Percentiles rank a stretch among this genome's conserved stretches.
These are phyloP conservation scores for Drosophila sturtevanti DNA, from an alignment of 1,140 invertebrate species.

Conservation along the genomic window DNA sequence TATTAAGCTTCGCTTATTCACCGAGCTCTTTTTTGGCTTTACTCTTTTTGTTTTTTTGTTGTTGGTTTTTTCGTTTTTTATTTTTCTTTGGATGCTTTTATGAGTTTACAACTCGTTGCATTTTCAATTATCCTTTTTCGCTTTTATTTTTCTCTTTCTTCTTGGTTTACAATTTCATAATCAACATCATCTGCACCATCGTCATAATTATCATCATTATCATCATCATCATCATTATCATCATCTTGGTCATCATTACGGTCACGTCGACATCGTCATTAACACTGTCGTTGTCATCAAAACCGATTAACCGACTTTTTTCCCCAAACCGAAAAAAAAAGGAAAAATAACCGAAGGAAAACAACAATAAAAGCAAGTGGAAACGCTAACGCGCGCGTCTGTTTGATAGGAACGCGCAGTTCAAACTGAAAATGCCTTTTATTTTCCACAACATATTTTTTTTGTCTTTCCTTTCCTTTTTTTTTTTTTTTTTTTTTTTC, in stretches of 20 bases:
- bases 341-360: background rate
- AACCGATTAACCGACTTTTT: constrained; percentile 24
- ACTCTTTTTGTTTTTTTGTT: background rate
- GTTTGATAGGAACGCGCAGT: constrained; percentile 60
- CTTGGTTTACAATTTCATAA: background rate
- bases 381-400: constrained; percentile 49
- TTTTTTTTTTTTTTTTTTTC: constrained; percentile 18
- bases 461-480: constrained; percentile 40
- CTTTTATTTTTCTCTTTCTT: too few relatives aligned
- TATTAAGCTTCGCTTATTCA: background rate
- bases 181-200: background rate
- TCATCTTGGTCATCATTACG: background rate
- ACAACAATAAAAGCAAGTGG: constrained; percentile 12
- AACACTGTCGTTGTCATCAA: background rate
- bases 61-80: background rate
- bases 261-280: background rate
- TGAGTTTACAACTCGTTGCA: constrained; percentile 26
- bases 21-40: background rate
- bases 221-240: background rate
- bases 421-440: constrained; percentile 72
- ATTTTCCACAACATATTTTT: constrained; percentile 58
- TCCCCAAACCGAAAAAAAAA: constrained; percentile 2
- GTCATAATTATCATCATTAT: background rate
- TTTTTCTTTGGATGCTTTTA: background rate
- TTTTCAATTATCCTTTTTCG: constrained; percentile 19